Conservation (phyloP, 1,140 invertebrate species). For the Pseudachorutes palmiensis region DNA sequence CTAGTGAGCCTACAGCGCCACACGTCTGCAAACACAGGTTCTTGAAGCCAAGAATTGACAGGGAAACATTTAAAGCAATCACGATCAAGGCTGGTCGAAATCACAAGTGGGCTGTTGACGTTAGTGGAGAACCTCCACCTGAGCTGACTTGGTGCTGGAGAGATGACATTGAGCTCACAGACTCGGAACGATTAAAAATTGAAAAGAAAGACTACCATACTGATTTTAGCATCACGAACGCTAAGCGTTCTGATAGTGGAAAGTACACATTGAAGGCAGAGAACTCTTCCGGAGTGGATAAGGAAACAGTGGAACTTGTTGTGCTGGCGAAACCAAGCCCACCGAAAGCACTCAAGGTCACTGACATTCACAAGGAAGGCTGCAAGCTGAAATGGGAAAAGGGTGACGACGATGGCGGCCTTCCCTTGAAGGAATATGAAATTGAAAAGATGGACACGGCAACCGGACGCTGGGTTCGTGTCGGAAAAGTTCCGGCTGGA, state of each 20-base stretch:
- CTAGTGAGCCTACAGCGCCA: slow-evolving; percentile 85
- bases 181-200: slow-evolving; percentile 75
- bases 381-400: slow-evolving; percentile 81
- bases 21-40: slow-evolving; percentile 88
- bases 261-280: slow-evolving; percentile 81
- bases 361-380: slow-evolving; percentile 73
- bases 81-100: slow-evolving; percentile 81
- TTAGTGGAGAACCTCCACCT: slow-evolving; percentile 65
- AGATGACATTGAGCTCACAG: slow-evolving; percentile 68
- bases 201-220: slow-evolving; percentile 87
- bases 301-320: slow-evolving; percentile 80
- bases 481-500: slow-evolving; percentile 64
- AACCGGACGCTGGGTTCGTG: slow-evolving; percentile 81
- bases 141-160: slow-evolving; percentile 76
- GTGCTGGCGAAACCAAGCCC: slow-evolving; percentile 64
- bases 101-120: slow-evolving; percentile 86
- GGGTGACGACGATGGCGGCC: slow-evolving; percentile 86
- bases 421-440: slow-evolving; percentile 60
- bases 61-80: slow-evolving; percentile 74
- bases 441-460: slow-evolving; percentile 41
- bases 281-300: slow-evolving; percentile 81
- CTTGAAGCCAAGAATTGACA: slow-evolving; percentile 83
- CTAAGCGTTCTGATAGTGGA: slow-evolving; percentile 78
- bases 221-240: slow-evolving; percentile 73
- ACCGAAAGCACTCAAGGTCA: slow-evolving; percentile 79